Evolutionary conservation across 2,113 vertebrate genomes (phyloP), one percentile per base, ranked within the genome.

Genomic region (Geococcyx californianus): DNA sequence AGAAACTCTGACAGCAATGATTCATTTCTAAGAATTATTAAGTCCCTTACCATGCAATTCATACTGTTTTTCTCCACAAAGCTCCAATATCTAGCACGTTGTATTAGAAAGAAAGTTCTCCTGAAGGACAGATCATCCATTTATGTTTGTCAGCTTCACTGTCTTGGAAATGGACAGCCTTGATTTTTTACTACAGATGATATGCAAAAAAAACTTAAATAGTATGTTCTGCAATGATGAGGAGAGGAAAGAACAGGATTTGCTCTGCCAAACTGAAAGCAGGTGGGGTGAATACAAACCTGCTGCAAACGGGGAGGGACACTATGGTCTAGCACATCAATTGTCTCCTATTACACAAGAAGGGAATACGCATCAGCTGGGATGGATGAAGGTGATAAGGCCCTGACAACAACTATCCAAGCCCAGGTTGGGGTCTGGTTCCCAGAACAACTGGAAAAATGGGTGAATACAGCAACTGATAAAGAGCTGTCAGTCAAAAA

Each of bases 1-100:
- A 92, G 96, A 93, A 97, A 97, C 92, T 76, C 82, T 64, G 84
- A 93, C 55, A 95, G 67, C 76, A 94, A 25, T 87, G 77, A 94
- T 89, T 96, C 89, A 92, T 84, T 81, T 69, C 42, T 84, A 77
- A 94, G 78, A 92, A 82, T 68, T 84, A 90, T 59, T 82, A 88
- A 90, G 67, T 91, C 69, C 62, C 69, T 96, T 66, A 89, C 83
- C 76, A 51, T 58, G 40, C 51, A 82, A 72, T 89, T 93, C 58
- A 44, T 87, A 45, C 40, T 12, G 6, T 81, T 93, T 36, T 89
- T 88, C 83, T 92, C 68, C 80, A 69, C 40, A 62, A 87, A 60
- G 73, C 44, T 86, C 40, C 49, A 72, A 77, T 31, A 81, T 38
- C 42, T 86, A 60, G 73, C 58, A 69, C 25, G 33, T 8, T 66